Evolutionary conservation across 35 echinoderm and acorn worm species (phyloP), one percentile per base, ranked within the genome.

Genomic region (Ophioderma brevispina): DNA sequence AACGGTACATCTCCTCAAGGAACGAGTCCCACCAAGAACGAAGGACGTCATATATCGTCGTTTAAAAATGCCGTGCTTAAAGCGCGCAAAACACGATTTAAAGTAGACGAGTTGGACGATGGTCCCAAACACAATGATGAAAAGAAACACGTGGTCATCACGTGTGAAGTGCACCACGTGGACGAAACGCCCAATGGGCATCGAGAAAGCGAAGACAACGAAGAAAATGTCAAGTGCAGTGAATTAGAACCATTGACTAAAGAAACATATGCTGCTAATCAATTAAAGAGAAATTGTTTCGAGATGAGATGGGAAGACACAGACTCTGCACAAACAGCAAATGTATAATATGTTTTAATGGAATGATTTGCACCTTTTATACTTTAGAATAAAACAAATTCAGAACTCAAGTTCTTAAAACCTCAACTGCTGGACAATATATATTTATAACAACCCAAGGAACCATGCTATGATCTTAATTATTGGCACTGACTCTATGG

Each of bases 251-350:
- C 59, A 25, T 70, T 70, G 59, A 70, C 59, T 70, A 70, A 70
- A 25, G 59, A 70, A 70, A 70, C 59, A 70, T 70, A 30, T 70
- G 59, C 59, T 70, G 59, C 59, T 25, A 70, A 70, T 30, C 59
- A 70, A 70, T 70, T 70, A n/a, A 91, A 86, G 39, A 87, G 40
- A 87, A 87, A 78, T 37, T 50, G 85, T 40, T 76, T 85, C 55
- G 82, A 91, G 36, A 76, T 84, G 82, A 84, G 90, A 32, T 85
- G 90, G 75, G 90, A 91, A 41, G 90, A 91, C 36, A 78, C 32
- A 33, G 90, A 91, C 18, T 64, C 59, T 3, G 59, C 59, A 70
- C 59, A 70, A 70, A 70, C 59, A 2, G 59, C 59, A 25, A 70
- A 25, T 70, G 59, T 70, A 70, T 70, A 30, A 70, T 70, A 70